These are phyloP conservation scores for Ormyrus nitidulus DNA, from an alignment of 2,888 invertebrate species.

Conservation along the genomic window DNA sequence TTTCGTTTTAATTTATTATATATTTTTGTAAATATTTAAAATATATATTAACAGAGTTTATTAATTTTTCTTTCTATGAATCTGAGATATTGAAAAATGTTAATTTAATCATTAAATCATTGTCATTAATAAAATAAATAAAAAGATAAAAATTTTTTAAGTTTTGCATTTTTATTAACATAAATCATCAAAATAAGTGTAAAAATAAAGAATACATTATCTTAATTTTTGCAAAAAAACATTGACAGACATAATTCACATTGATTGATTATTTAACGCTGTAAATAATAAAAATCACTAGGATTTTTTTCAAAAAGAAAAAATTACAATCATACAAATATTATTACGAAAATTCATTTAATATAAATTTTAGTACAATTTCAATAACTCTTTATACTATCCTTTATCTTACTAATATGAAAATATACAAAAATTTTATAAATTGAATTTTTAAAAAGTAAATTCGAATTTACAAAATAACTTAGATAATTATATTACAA, in stretches of 20 bases:
- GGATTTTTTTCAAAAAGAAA: neutral
- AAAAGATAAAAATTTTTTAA: neutral
- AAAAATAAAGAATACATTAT: conserved; percentile 38
- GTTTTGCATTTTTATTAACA: conserved; percentile 18
- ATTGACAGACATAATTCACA: conserved; percentile 1
- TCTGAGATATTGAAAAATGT: neutral
- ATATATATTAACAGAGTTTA: conserved; percentile 8
- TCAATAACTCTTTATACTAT: no score
- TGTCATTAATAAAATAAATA: conserved; percentile 10
- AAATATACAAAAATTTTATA: no score
- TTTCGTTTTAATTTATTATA: conserved; percentile 23
- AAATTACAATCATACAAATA: neutral
- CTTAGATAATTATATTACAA: no score
- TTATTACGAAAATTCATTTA: no score
- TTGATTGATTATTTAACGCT: neutral
- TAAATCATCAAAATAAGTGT: conserved; percentile 17
- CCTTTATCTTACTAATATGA: no score
- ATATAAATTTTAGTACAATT: no score
- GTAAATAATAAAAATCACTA: no score
- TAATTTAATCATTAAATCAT: conserved; percentile 22
- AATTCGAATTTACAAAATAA: no score
- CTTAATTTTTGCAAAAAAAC: neutral
- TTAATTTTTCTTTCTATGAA: conserved; percentile 1
- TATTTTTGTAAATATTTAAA: conserved; percentile 27
- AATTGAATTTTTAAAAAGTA: no score